Base-by-base conservation (phyloP, 2,113 vertebrate genomes). In the Alligator sinensis region DNA sequence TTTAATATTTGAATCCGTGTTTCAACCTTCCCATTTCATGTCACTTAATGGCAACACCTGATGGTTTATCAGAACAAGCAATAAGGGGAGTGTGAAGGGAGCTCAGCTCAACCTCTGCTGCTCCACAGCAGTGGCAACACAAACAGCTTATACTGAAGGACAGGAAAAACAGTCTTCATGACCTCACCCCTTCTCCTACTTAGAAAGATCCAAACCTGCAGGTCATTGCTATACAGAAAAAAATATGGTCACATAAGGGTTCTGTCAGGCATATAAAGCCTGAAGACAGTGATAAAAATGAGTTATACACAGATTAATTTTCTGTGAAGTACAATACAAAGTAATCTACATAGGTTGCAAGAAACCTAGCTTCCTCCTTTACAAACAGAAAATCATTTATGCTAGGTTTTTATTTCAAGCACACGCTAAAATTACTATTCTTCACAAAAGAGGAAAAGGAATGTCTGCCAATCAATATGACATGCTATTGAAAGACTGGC, bases 351-450 rank as follows among this genome's bases (percentile, higher is more conserved):
- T 79, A 84, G 59, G 93, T 66, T 97, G 94, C 89, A 95, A 97
- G 90, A 82, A 97, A 95, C 21, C 64, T 95, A 94, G 80, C 82
- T 97, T 96, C 94, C 95, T 96, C 96, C 89, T 96, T 97, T 96
- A 98, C 96, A 98, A 98, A 98, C 97, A 97, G 97, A 95, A 97
- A 97, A 97, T 95, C 98, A 98, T 98, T 99, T 98, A 98, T 98
- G 98, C 97, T 95, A 97, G 98, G 98, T 98, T 98, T 98, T 98
- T 98, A 98, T 99, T 99, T 99, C 97, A 98, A 98, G 97, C 97
- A 95, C 98, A 97, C 95, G 94, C 94, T 98, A 97, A 98, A 99
- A 99, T 98, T 98, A 98, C 97, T 96, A 96, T 98, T 98, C 98
- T 97, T 97, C 96, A 97, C 97, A 98, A 98, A 98, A 98, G 93